These are phyloP conservation scores for Rhabditoides inermis DNA, from an alignment of 2,888 invertebrate species.

Conservation along the genomic window DNA sequence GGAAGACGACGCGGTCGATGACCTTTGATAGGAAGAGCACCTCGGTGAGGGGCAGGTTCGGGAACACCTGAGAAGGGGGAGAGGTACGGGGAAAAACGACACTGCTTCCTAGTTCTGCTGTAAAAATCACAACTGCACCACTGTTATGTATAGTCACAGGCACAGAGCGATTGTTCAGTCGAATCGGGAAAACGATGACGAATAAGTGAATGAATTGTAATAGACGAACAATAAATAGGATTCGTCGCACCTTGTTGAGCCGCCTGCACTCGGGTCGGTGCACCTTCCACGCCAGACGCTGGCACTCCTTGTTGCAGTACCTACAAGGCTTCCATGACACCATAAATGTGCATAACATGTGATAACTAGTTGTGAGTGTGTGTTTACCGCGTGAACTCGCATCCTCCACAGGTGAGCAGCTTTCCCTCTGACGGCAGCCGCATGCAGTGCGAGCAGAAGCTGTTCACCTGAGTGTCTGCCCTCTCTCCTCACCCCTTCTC, in stretches of 20 bases:
- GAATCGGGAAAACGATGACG: too few relatives aligned
- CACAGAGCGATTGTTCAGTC: too few relatives aligned
- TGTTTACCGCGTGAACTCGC: conserved; percentile 21
- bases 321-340: conserved; percentile 17
- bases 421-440: conserved; percentile 29
- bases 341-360: not conserved
- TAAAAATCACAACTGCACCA: too few relatives aligned
- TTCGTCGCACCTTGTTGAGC: conserved; percentile 23
- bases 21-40: conserved; percentile 47
- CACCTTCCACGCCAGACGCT: conserved; percentile 38
- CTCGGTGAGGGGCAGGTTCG: conserved; percentile 49
- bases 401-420: conserved; percentile 35
- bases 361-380: not conserved
- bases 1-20: conserved; percentile 38
- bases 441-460: conserved; percentile 46
- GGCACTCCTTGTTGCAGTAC: conserved; percentile 47
- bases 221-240: too few relatives aligned
- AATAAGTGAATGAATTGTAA: too few relatives aligned
- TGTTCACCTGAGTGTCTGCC: conserved; percentile 27
- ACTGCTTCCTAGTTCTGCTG: too few relatives aligned
- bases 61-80: conserved; percentile 40
- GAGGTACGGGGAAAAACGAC: too few relatives aligned
- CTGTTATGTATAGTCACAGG: too few relatives aligned
- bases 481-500: too few relatives aligned
- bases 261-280: conserved; percentile 46